A percentile compares a stretch with the other conserved stretches of the same genome.
Conservation (phyloP, 2,113 vertebrate genomes). For the Columba janthina region DNA sequence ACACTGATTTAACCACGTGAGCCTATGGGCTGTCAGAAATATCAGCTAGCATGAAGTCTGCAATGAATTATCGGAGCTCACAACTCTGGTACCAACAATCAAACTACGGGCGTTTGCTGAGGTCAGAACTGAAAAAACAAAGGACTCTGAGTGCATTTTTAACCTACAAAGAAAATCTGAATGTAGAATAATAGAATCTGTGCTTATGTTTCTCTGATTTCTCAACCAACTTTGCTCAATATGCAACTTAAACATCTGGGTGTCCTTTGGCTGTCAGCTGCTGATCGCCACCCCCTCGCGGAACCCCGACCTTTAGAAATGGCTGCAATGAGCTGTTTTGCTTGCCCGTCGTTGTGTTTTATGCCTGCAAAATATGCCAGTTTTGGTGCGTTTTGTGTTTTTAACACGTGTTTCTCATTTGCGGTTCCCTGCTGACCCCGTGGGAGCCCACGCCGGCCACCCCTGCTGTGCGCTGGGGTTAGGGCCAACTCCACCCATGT, state of each 20-base stretch:
- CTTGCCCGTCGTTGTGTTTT: neutral
- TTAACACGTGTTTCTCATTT: accelerated
- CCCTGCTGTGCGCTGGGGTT: neutral
- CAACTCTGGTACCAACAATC: neutral
- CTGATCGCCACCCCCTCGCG: neutral
- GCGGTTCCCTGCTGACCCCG: neutral
- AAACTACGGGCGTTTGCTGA: neutral
- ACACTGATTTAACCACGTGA: neutral
- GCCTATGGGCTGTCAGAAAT: neutral
- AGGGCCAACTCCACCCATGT: neutral
- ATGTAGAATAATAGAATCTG: neutral
- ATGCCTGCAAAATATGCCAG: neutral
- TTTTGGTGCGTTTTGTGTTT: neutral
- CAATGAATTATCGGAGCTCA: neutral
- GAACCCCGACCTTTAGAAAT: neutral
- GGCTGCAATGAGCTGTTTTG: neutral
- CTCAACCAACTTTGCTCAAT: neutral
- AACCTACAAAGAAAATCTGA: neutral
- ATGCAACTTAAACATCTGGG: neutral
- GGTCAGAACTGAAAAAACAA: neutral
- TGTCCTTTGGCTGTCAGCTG: neutral
- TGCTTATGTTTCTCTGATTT: conserved; percentile 8
- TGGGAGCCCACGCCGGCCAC: accelerated
- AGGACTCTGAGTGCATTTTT: neutral
- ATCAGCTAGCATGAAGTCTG: neutral